Conservation (phyloP, 2,888 invertebrate species). For the Chaitophorus viminalis region DNA sequence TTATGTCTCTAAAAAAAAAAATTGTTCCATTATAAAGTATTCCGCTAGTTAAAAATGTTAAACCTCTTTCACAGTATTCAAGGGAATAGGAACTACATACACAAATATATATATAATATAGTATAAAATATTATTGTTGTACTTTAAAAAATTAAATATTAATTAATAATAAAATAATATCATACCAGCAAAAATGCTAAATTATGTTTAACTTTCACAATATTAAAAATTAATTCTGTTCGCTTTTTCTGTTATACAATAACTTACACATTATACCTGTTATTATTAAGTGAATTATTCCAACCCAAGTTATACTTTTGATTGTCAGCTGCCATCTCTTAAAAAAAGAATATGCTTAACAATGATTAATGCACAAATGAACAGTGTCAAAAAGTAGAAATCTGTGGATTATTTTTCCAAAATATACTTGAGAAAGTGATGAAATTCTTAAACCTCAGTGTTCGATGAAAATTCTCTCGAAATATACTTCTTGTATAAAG, state of each 20-base stretch:
- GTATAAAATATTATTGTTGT: constrained; percentile 28
- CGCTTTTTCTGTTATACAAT: not conserved
- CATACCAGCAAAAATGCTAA: constrained; percentile 37
- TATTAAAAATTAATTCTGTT: constrained; percentile 7
- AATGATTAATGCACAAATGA: too few species aligned
- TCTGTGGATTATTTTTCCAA: too few species aligned
- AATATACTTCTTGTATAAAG: not conserved
- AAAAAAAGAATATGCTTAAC: not conserved
- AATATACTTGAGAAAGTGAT: too few species aligned
- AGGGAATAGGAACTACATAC: constrained; percentile 50
- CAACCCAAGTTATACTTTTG: not conserved
- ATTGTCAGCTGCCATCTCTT: not conserved
- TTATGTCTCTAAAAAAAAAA: constrained; percentile 47
- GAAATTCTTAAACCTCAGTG: too few species aligned
- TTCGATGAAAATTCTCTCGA: not conserved
- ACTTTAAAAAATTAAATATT: constrained; percentile 46
- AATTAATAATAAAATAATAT: constrained; percentile 39
- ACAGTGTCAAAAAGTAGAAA: too few species aligned
- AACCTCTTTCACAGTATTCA: constrained; percentile 10
- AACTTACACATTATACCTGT: not conserved
- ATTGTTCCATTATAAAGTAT: constrained; percentile 22
- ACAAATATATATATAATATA: not conserved
- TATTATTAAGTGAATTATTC: not conserved
- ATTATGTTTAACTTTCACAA: constrained; percentile 30
- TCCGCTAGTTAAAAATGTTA: constrained; percentile 31